phyloP scores from a whole-genome alignment of 2,888 invertebrate genomes.

The Drosophila ustulata region DNA sequence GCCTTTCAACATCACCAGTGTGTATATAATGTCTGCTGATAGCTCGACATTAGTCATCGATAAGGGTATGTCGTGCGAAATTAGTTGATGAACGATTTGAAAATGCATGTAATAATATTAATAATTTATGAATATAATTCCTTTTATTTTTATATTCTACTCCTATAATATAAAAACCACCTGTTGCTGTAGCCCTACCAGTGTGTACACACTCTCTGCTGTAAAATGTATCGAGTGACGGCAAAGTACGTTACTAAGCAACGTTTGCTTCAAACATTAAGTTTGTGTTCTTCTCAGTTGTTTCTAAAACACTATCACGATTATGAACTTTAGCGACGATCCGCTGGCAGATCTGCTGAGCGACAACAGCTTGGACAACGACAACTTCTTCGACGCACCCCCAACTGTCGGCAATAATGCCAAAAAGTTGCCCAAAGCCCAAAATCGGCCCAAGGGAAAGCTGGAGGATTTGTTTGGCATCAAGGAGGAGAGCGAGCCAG shows the following conservation, averaged over 20 bases:
- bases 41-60: too few species aligned
- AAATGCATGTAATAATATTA: too few species aligned
- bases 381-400: constrained; percentile 88
- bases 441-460: constrained; percentile 66
- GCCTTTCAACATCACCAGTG: too few species aligned
- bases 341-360: constrained; percentile 88
- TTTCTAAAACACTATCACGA: neutral
- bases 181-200: constrained; percentile 16
- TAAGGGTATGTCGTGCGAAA: too few species aligned
- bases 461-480: constrained; percentile 84
- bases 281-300: constrained; percentile 2
- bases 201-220: constrained; percentile 19
- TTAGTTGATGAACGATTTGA: too few species aligned
- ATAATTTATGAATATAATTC: too few species aligned
- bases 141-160: too few species aligned
- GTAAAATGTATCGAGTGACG: neutral
- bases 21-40: too few species aligned
- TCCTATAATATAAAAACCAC: constrained; percentile 12
- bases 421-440: constrained; percentile 50
- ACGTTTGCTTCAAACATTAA: constrained; percentile 35
- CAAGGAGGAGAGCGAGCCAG: constrained; percentile 75
- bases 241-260: constrained; percentile 59
- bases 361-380: constrained; percentile 90
- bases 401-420: constrained; percentile 36
- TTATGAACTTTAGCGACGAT: constrained; percentile 88